Base-by-base conservation (phyloP, 2,888 invertebrate species). In the Drosophila paracracens region DNA sequence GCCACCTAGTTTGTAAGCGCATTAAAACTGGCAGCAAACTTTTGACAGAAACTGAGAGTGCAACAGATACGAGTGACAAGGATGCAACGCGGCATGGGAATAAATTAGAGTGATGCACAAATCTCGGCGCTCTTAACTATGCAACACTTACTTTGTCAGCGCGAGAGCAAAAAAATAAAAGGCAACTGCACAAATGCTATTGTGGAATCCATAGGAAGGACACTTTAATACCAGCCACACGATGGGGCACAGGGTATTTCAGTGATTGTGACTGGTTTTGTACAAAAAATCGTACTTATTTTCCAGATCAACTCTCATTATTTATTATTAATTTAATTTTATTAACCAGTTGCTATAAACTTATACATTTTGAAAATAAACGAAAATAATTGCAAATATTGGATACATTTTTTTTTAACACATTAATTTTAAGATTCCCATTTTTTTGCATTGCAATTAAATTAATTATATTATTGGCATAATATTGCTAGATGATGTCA, bases 101-200 rank as follows among this genome's bases (percentile, higher is more conserved):
- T 74, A 70, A 72, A 76, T 79, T 74, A 60, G 65, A 85, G 74
- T 63, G 46, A 43, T 56, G 63, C 70, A 64, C 48, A 79, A 81
- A 67, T 64, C 88, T 62, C 60, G 21, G 66, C 71, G 67, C 70
- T 81, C 61, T 69, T 62, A 76, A 72, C 71, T 84, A 79, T 88
- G 85, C 80, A 88, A 89, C 88, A 89, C 88, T 83, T 83, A 80
- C 70, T 89, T 77, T 79, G 70, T 70, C 69, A 72, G 60, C 62
- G 74, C 29, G 57, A 59, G n/a, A 4, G 38, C 16, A 13, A 29
- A 36, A 36, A 31, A 31, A 29, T 36, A 36, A 27, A 83, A 53
- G 60, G 64, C 61, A 75, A 56, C 62, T 63, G 71, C 66, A 63
- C 57, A 66, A 82, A 85, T 73, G 70, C 62, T 58, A 27, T 33